Base-by-base conservation (phyloP, 2,113 vertebrate species). In the Lethenteron reissneri region DNA sequence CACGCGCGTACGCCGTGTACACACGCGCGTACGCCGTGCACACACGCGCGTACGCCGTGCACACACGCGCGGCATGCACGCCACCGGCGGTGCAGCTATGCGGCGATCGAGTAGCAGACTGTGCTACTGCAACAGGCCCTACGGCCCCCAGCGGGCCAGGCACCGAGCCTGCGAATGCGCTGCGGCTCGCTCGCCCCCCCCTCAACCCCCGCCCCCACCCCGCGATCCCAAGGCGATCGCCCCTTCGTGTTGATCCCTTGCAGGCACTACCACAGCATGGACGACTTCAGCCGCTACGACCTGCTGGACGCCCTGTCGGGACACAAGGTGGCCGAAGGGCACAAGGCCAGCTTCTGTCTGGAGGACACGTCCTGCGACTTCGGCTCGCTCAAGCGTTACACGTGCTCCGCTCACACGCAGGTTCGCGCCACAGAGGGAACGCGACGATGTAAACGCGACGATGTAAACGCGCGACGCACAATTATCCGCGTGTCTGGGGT, bases 381-480 rank as follows among this genome's bases (percentile, higher is more conserved):
- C 21, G 62, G 62, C 15, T 21, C 21, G 21, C 62, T 68, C 15
- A 68, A 68, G 11, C 62, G 62, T 21, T 68, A 68, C 62, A 68
- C 62, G 15, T 68, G 62, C 11, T 82, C 89, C 6, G 87, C 41
- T 41, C 41, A 41, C 41, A 41, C 41, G 41, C 41, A 41, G 41
- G 41, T 41, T 41, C 41, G 41, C 41, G 41, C 41, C 4, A 41
- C 41, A 4, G 41, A 4, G 41, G 4, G 5, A 41, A 41, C 41
- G 41, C 41, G 41, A 41, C 41, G 41, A 6, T 25, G 25, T 2
- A 41, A 41, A 25, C 21, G 21, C 25, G 25, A 41, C 25, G 25
- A 5, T 4, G 41, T 25, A 41, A 41, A 6, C 41, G 41, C 4
- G 41, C 41, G 41, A 41, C 41, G 41, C 4, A 41, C 41, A 41